A percentile compares a stretch with the other conserved stretches of the same genome.
Conservation (phyloP, 2,113 vertebrate species). For the Elephantulus edwardii region DNA sequence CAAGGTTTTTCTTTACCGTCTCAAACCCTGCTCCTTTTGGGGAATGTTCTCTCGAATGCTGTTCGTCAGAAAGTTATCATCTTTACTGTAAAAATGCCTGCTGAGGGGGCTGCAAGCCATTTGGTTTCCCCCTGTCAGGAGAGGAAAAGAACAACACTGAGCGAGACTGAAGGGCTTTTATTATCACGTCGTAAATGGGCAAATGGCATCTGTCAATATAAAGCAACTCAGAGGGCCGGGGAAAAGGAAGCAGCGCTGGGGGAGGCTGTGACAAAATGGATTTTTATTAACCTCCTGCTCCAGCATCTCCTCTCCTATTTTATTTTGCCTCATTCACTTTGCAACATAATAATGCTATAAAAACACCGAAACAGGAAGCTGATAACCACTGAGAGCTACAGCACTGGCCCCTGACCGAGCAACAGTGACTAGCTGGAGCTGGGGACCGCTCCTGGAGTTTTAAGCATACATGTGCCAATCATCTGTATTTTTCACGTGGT, state of each 20-base stretch:
- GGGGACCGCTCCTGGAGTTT: not conserved
- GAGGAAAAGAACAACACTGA: conserved; percentile 84
- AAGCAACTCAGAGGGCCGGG: conserved; percentile 80
- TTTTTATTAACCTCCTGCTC: conserved; percentile 85
- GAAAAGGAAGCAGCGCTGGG: conserved; percentile 79
- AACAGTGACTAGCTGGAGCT: not conserved
- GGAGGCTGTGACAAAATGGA: conserved; percentile 83
- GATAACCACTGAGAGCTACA: conserved; percentile 38
- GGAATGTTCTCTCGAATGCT: conserved; percentile 68
- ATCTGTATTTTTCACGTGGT: fast-evolving
- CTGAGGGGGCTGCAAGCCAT: conserved; percentile 83
- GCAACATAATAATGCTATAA: conserved; percentile 78
- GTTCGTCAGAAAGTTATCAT: conserved; percentile 81
- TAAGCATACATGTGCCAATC: not conserved
- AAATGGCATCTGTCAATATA: conserved; percentile 90
- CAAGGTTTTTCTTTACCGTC: not conserved
- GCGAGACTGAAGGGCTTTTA: conserved; percentile 87
- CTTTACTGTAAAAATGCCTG: conserved; percentile 85
- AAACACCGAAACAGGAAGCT: conserved; percentile 74
- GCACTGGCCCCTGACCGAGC: not conserved
- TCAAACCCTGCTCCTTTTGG: conserved; percentile 62
- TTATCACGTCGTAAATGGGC: conserved; percentile 90
- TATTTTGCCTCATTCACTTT: conserved; percentile 82
- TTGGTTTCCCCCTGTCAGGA: conserved; percentile 85
- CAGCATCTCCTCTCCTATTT: conserved; percentile 75